A percentile compares a stretch with the other conserved stretches of the same genome.
phyloP scores from a whole-genome alignment of 2,888 invertebrate genomes.

The Frankliniella fusca region DNA sequence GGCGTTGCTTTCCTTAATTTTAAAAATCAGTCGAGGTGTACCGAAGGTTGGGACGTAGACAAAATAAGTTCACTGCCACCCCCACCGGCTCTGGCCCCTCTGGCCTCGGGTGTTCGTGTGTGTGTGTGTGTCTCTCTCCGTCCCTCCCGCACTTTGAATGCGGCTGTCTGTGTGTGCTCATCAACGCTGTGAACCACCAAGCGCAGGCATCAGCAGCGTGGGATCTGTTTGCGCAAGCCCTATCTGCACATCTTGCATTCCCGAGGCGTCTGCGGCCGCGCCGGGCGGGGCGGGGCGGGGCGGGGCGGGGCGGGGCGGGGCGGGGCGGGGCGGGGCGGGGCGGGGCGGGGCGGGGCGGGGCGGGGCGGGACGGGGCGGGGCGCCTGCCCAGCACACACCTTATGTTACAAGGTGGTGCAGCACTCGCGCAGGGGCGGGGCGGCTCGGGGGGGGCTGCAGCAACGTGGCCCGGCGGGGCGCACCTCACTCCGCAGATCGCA shows the following conservation, averaged over 20 bases:
- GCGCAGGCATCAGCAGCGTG: conserved; percentile 21
- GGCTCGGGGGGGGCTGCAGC: too few relatives aligned
- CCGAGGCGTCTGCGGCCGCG: not conserved
- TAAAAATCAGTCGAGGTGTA: too few relatives aligned
- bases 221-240: conserved; percentile 12
- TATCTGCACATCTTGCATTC: conserved; percentile 26
- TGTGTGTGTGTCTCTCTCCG: too few relatives aligned
- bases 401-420: too few relatives aligned
- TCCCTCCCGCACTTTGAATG: not conserved
- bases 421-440: too few relatives aligned
- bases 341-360: not conserved
- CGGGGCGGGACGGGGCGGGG: not conserved
- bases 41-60: too few relatives aligned
- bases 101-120: too few relatives aligned
- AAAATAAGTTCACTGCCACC: too few relatives aligned
- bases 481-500: not conserved
- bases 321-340: not conserved
- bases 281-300: not conserved
- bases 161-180: conserved; percentile 17
- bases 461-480: not conserved
- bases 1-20: too few relatives aligned
- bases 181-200: conserved; percentile 19
- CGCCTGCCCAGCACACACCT: too few relatives aligned
- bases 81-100: too few relatives aligned
- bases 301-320: not conserved